Conservation (phyloP, 2,113 vertebrate genomes). For the Accipiter virgatus region DNA sequence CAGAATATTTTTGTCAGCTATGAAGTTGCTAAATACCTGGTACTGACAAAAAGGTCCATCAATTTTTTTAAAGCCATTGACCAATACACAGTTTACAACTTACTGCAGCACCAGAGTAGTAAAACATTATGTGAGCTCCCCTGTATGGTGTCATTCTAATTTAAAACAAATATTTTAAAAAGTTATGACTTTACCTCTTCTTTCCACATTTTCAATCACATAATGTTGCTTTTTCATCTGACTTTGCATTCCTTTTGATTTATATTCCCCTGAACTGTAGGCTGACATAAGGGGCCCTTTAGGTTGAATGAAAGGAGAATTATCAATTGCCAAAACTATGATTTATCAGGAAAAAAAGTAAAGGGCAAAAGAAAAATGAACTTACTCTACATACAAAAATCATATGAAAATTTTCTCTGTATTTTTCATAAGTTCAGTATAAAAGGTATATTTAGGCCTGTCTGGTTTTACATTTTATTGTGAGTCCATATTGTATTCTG, state of each 20-base stretch:
- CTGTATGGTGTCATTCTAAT: not conserved
- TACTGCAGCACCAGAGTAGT: not conserved
- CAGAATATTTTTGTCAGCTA: not conserved
- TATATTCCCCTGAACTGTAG: slow-evolving; percentile 9
- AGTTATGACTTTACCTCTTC: slow-evolving; percentile 22
- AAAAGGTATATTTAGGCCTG: not conserved
- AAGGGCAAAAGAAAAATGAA: not conserved
- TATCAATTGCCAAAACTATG: slow-evolving; percentile 19
- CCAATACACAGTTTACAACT: not conserved
- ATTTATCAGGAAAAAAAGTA: not conserved
- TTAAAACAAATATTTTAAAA: slow-evolving; percentile 18
- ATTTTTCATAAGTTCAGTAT: not conserved
- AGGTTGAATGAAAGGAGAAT: slow-evolving; percentile 46
- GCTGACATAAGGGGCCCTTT: slow-evolving; percentile 32
- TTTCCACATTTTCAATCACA: slow-evolving; percentile 14
- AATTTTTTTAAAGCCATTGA: not conserved
- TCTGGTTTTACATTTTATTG: not conserved
- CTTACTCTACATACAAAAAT: not conserved
- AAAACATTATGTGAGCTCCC: not conserved
- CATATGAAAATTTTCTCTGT: not conserved
- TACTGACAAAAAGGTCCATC: not conserved
- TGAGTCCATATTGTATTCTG: not conserved
- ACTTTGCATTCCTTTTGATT: slow-evolving; percentile 40
- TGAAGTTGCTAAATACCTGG: not conserved
- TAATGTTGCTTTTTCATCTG: slow-evolving; percentile 45